phyloP scores from a whole-genome alignment of 2,797 vertebrate species.

The Galagoides demidoff region DNA sequence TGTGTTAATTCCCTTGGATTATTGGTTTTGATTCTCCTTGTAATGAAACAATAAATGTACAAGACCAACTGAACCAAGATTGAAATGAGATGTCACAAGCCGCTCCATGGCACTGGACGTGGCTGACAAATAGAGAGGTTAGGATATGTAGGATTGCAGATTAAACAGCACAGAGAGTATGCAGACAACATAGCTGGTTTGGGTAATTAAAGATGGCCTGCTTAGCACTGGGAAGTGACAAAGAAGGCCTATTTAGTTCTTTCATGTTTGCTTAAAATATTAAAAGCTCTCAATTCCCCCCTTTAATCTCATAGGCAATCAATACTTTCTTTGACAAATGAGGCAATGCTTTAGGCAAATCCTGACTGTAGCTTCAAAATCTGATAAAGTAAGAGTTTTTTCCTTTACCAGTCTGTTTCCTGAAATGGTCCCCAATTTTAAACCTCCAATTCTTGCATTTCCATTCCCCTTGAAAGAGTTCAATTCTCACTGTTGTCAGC shows the following conservation, averaged over 20 bases:
- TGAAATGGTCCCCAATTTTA: constrained; percentile 85
- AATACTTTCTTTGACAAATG: constrained; percentile 79
- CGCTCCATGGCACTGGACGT: constrained; percentile 36
- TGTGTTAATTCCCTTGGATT: constrained; percentile 64
- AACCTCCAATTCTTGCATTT: constrained; percentile 72
- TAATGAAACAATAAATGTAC: constrained; percentile 55
- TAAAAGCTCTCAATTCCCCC: constrained; percentile 57
- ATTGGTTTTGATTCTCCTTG: constrained; percentile 23
- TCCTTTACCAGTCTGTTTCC: constrained; percentile 78
- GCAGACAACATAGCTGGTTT: constrained; percentile 55
- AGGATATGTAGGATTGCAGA: constrained; percentile 18
- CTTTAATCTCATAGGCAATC: constrained; percentile 71
- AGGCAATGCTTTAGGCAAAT: constrained; percentile 72
- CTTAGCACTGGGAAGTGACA: constrained; percentile 56
- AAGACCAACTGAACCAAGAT: not conserved
- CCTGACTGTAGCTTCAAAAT: constrained; percentile 76
- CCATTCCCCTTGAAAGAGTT: constrained; percentile 80
- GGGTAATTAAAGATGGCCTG: constrained; percentile 73
- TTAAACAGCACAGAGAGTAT: constrained; percentile 55
- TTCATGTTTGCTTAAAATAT: constrained; percentile 73
- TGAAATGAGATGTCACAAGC: constrained; percentile 1
- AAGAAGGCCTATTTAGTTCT: constrained; percentile 62
- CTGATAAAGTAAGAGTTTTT: constrained; percentile 65
- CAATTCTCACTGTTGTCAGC: constrained; percentile 83
- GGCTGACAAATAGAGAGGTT: not conserved